Evolutionary conservation across 2,113 vertebrate species (phyloP).

Genomic region (Typhlomys cinereus): DNA sequence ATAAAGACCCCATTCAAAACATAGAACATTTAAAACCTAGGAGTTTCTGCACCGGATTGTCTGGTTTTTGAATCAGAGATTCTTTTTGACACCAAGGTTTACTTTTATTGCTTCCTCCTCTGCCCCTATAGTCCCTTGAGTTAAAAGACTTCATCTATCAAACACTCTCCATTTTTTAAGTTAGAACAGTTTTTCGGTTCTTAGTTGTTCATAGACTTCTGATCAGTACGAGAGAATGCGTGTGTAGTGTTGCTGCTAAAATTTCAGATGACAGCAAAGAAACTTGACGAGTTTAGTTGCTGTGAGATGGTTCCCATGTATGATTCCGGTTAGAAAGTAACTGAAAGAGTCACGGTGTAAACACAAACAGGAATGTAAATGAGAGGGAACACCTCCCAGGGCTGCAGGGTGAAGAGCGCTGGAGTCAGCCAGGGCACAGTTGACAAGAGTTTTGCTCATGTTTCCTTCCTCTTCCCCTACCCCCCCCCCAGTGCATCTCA

Average conservation of each 20-base stretch:
- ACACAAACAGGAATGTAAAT: not conserved
- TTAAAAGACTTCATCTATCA: constrained; percentile 34
- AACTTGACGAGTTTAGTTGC: not conserved
- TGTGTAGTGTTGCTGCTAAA: not conserved
- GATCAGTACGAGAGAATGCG: not conserved
- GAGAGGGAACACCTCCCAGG: not conserved
- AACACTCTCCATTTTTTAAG: not conserved
- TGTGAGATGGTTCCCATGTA: not conserved
- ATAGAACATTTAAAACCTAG: not conserved
- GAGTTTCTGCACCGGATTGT: not conserved
- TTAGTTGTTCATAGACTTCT: not conserved
- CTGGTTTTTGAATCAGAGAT: constrained; percentile 26
- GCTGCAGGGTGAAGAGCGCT: not conserved
- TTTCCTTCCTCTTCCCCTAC: not conserved
- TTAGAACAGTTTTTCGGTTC: not conserved
- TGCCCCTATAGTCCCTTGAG: not conserved
- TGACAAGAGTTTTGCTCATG: not conserved
- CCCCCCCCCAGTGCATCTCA: not conserved
- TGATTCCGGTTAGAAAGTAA: constrained; percentile 46
- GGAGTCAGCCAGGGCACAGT: not conserved
- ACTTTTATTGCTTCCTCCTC: not conserved
- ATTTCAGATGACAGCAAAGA: constrained; percentile 23
- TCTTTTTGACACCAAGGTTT: not conserved
- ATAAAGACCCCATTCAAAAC: not conserved
- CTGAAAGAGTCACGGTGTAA: not conserved